Base-by-base conservation (phyloP, 2,797 vertebrate genomes). In the Hyperoplus immaculatus region DNA sequence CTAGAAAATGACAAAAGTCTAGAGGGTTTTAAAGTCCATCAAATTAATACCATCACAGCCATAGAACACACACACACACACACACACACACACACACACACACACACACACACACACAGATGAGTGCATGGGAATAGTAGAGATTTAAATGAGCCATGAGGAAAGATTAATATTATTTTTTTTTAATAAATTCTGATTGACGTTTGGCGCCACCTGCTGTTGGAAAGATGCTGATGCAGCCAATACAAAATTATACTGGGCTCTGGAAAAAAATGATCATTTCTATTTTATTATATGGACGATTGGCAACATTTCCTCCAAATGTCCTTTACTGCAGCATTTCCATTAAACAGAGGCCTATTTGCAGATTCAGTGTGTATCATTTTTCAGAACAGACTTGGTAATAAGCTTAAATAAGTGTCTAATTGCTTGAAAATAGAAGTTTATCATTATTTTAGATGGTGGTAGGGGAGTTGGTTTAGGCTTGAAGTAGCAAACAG, bases 191-290 rank as follows among this genome's bases (percentile, higher is more conserved):
- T 29, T 29, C 29, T 29, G 2, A 5, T 4, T 75, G 60, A 29
- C 42, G 39, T 82, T 61, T 90, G 64, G 46, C 42, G 77, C 1
- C 83, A 47, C 56, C 90, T 90, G 77, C 56, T 82, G 87, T 56
- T 69, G 0, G 8, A 63, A 12, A 29, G 4, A 60, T 81, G 82
- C 14, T n/a, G 64, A 4, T 75, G 2, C 85, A 82, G n/a, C 38
- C 18, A 6, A 5, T 14, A 4, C 18, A 58, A 11, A 38, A 42
- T 8, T 0, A 13, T 8, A 15, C 16, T 12, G 29, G 3, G 29
- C 29, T 29, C 29, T 29, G 43, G 4, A 45, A 45, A 11, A 43
- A 11, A 45, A 45, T 7, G 1, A 45, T 11, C 6, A 29, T 29
- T 29, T 29, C 3, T 29, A 3, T 29, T 29, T 29, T 29, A 29